Percentiles rank a stretch among this genome's conserved stretches.
Conservation (phyloP, 1,140 invertebrate genomes). For the Drosophila pallidifrons region DNA sequence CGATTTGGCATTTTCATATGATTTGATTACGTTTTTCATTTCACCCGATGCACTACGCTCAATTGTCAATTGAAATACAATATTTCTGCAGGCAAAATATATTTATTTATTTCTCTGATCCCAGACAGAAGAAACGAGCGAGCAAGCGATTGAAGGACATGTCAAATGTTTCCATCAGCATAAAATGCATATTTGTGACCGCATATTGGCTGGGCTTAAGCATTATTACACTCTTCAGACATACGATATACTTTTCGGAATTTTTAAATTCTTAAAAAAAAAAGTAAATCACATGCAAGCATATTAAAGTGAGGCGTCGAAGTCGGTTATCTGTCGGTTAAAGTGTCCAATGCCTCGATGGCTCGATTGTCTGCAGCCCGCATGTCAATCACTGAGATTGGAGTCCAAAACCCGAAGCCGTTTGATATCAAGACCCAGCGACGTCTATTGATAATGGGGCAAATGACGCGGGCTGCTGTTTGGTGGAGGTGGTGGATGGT, state of each 20-base stretch:
- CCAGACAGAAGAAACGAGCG: conserved; percentile 7
- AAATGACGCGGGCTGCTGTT: conserved; percentile 59
- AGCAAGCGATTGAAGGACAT: neutral
- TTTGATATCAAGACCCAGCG: conserved; percentile 45
- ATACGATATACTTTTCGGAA: neutral
- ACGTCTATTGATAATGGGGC: conserved; percentile 62
- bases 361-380: conserved; percentile 59
- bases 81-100: conserved; percentile 54
- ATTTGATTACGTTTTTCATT: conserved; percentile 75
- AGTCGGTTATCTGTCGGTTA: conserved; percentile 54
- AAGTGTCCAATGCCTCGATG: conserved; percentile 42
- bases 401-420: conserved; percentile 41
- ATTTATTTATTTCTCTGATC: conserved; percentile 41
- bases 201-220: neutral
- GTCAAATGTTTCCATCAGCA: conserved; percentile 48
- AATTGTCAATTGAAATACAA: conserved; percentile 77
- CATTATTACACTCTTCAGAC: neutral
- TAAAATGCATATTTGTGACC: conserved; percentile 63
- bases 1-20: conserved; percentile 68
- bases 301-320: conserved; percentile 51
- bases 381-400: conserved; percentile 80
- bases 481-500: conserved; percentile 48
- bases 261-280: too few relatives aligned
- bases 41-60: conserved; percentile 60
- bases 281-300: neutral